These are phyloP conservation scores for Acronicta alni DNA, from an alignment of 2,888 invertebrate genomes.

Conservation along the genomic window DNA sequence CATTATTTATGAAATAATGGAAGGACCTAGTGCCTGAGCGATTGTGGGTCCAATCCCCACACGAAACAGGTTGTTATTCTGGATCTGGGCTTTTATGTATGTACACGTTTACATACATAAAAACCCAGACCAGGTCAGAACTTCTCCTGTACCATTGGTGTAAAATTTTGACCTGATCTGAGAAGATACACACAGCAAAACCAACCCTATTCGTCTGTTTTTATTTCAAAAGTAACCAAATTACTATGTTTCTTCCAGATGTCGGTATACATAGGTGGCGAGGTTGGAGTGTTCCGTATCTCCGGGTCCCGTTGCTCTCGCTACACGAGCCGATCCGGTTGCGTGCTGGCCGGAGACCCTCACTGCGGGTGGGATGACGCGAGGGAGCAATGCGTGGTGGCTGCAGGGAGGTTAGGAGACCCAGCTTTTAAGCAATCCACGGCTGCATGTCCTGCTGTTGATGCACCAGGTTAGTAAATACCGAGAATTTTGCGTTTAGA, in stretches of 20 bases:
- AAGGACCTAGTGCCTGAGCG: too few species aligned
- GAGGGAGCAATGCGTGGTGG: conserved; percentile 92
- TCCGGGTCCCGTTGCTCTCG: conserved; percentile 94
- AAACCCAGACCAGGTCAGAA: too few species aligned
- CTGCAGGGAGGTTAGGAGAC: conserved; percentile 90
- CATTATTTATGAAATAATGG: too few species aligned
- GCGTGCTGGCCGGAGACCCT: conserved; percentile 96
- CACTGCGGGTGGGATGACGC: conserved; percentile 98
- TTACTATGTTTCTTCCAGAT: conserved; percentile 70
- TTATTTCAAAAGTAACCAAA: background rate
- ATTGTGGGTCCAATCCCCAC: too few species aligned
- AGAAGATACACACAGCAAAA: too few species aligned
- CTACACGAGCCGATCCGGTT: conserved; percentile 92
- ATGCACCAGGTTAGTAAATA: conserved; percentile 58
- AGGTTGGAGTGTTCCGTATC: conserved; percentile 91
- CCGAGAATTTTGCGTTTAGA: too few species aligned
- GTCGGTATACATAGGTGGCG: conserved; percentile 94
- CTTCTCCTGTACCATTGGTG: too few species aligned
- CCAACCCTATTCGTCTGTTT: too few species aligned
- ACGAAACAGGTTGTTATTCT: too few species aligned
- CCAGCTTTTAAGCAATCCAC: conserved; percentile 93
- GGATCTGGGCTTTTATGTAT: too few species aligned
- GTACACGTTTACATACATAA: too few species aligned
- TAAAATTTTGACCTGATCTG: too few species aligned
- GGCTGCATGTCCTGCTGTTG: conserved; percentile 86